Percentiles rank a stretch among this genome's conserved stretches.
Evolutionary conservation across 1,140 invertebrate genomes (phyloP).

Genomic region (Caenorhabditis tropicalis): DNA sequence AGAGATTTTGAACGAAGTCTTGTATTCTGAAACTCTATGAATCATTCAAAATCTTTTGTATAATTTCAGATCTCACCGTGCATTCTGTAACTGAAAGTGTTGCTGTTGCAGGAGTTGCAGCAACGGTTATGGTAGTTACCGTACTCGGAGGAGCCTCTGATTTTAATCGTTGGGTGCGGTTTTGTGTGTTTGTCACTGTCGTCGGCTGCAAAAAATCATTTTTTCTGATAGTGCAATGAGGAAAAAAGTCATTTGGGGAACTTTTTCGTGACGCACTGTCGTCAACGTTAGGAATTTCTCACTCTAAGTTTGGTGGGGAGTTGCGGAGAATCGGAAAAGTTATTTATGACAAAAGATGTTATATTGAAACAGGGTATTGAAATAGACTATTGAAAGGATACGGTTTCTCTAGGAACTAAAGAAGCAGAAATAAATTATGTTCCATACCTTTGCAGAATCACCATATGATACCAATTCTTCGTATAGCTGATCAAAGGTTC

Average conservation of each 20-base stretch:
- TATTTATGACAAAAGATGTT: no score
- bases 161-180: constrained; percentile 8
- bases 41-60: neutral
- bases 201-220: neutral
- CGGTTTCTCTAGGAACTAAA: no score
- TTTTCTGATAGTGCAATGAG: neutral
- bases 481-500: constrained; percentile 48
- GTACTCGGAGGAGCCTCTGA: neutral
- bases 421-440: no score
- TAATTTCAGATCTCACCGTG: neutral
- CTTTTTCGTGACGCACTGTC: neutral
- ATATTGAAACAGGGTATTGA: no score
- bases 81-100: neutral
- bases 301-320: neutral
- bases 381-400: neutral
- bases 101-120: neutral
- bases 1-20: constrained; percentile 50
- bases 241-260: neutral
- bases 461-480: constrained; percentile 46
- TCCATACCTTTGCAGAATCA: constrained; percentile 16
- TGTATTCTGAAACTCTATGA: neutral
- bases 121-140: constrained; percentile 22
- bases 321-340: no score
- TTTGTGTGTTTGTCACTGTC: neutral
- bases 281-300: neutral